A percentile compares a stretch with the other conserved stretches of the same genome.
These are phyloP conservation scores for Creontiades dilutus DNA, from an alignment of 2,888 invertebrate genomes.

Conservation along the genomic window DNA sequence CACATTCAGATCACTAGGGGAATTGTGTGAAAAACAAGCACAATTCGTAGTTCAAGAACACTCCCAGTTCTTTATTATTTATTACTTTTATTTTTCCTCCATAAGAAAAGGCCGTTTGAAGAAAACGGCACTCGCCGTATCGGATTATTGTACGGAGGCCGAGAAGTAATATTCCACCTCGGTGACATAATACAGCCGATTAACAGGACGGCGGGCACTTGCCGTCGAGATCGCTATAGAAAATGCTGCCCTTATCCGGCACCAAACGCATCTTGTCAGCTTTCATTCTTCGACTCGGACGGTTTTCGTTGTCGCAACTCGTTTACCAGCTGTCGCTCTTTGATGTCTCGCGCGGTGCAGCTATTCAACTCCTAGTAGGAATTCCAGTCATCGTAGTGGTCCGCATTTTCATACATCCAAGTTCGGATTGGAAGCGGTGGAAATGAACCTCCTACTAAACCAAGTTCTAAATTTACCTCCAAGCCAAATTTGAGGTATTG, in stretches of 20 bases:
- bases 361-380: neutral
- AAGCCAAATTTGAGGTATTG: no score
- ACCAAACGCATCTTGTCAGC: slow-evolving; percentile 41
- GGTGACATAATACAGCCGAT: slow-evolving; percentile 58
- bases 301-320: slow-evolving; percentile 55
- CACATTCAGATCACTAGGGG: no score
- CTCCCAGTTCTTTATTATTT: neutral
- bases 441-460: no score
- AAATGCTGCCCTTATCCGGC: slow-evolving; percentile 49
- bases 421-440: no score
- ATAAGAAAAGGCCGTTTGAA: neutral
- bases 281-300: slow-evolving; percentile 41
- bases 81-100: neutral
- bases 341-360: slow-evolving; percentile 19
- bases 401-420: no score
- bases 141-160: slow-evolving; percentile 14
- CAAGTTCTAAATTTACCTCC: no score
- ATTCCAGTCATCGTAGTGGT: no score
- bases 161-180: slow-evolving; percentile 50
- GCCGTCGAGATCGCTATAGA: slow-evolving; percentile 12
- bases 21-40: no score
- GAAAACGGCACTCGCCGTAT: slow-evolving; percentile 24
- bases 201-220: slow-evolving; percentile 42
- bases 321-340: slow-evolving; percentile 11
- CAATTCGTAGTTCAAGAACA: no score